Conservation (phyloP, 2,113 vertebrate species). For the Tilapia sparmanii region DNA sequence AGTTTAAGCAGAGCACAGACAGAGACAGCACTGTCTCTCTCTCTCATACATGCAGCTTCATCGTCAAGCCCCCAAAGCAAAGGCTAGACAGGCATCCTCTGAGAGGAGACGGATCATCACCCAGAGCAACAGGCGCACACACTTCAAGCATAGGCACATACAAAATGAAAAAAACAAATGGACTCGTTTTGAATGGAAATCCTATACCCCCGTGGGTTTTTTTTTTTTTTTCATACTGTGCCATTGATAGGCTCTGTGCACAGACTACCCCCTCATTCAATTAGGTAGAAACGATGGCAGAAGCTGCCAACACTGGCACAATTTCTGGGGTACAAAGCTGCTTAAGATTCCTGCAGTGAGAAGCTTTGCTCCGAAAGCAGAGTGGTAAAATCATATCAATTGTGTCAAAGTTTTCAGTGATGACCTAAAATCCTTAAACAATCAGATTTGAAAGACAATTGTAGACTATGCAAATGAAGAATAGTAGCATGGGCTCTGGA, state of each 20-base stretch:
- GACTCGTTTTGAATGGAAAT: conserved; percentile 47
- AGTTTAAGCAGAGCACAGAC: conserved; percentile 23
- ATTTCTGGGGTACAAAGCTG: conserved; percentile 14
- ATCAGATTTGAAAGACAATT: neutral
- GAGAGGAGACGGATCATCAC: conserved; percentile 21
- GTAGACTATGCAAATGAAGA: neutral
- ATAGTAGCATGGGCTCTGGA: neutral
- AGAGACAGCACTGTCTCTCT: conserved; percentile 49
- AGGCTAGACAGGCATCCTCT: conserved; percentile 33
- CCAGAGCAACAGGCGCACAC: neutral
- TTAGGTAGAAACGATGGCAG: conserved; percentile 1
- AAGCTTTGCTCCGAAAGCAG: neutral
- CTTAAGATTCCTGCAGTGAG: conserved; percentile 50
- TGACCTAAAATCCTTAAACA: neutral
- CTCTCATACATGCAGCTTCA: conserved; percentile 25
- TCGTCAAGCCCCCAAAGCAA: conserved; percentile 36
- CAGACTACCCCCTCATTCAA: conserved; percentile 34
- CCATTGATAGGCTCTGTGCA: conserved; percentile 40
- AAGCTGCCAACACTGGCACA: conserved; percentile 43
- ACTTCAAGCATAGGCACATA: neutral
- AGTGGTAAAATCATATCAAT: neutral
- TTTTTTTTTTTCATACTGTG: conserved; percentile 31
- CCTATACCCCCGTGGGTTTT: conserved; percentile 6
- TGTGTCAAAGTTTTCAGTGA: neutral
- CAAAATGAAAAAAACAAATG: conserved; percentile 18